Base-by-base conservation (phyloP, 2,797 vertebrate species). In the Gallirallus australis region DNA sequence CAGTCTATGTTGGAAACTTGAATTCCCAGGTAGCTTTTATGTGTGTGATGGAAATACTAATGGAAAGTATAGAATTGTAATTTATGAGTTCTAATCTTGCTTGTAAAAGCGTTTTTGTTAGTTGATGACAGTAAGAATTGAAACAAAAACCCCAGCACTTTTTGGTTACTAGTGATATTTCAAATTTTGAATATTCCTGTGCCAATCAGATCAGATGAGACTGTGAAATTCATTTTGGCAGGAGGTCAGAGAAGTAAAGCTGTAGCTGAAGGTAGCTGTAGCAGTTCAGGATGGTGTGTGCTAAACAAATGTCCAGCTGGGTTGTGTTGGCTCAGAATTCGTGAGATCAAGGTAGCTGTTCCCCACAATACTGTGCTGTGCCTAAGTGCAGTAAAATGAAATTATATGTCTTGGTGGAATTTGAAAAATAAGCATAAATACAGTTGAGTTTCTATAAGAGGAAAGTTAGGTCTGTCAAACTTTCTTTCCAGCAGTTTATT, bases 1-100 rank as follows among this genome's bases (percentile, higher is more conserved):
- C 99, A 1, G 99, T 99, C 61, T 99, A 99, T 48, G 99, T 99
- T 59, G 99, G 99, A 97, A 99, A 99, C 97, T 96, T 99, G 94
- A 99, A 99, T 98, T 99, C 99, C 6, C 99, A 99, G 99, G 99
- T 99, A 98, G 86, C 42, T 25, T 12, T 63, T 89, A 86, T 78
- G 11, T 64, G 18, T 79, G 15, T 75, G 66, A 31, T 54, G 15
- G 24, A 57, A 94, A 39, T 52, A 45, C 6, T 70, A 61, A 50
- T 17, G 37, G 25, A 85, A 90, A 15, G 6, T 66, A 6, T 50
- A 35, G 52, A 70, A 61, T 50, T 45, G 7, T 70, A 33, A 21
- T 53, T 37, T 33, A 1, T 52, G 21, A 53, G n/a, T 71, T 81
- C 4, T 50, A 13, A 24, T 73, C 23, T 50, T 70, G 16, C 1